These are phyloP conservation scores for Odiellus spinosus DNA, from an alignment of 2,888 invertebrate species.

Conservation along the genomic window DNA sequence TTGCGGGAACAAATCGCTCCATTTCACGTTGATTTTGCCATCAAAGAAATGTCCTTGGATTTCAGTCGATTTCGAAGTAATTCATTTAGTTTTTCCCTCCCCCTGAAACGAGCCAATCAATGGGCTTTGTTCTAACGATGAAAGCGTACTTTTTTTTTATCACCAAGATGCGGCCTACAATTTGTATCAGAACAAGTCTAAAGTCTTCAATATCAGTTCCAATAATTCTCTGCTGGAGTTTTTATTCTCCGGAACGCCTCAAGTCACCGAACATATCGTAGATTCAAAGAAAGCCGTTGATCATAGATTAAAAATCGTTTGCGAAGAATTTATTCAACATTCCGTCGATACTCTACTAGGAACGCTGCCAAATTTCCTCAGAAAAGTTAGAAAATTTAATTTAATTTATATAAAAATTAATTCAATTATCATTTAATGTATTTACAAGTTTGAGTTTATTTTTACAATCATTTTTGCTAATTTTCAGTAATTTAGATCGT, in stretches of 20 bases:
- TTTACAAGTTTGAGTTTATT: no score
- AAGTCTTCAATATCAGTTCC: conserved; percentile 67
- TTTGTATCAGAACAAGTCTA: conserved; percentile 49
- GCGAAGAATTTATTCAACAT: conserved; percentile 71
- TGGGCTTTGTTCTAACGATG: neutral
- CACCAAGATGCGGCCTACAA: conserved; percentile 36
- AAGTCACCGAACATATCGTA: conserved; percentile 74
- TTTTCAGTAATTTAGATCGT: no score
- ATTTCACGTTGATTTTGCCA: conserved; percentile 79
- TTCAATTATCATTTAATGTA: neutral
- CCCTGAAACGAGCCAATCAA: no score
- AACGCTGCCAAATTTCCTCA: conserved; percentile 53
- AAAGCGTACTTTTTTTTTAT: neutral
- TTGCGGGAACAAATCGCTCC: conserved; percentile 95
- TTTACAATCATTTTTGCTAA: no score
- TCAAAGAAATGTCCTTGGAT: conserved; percentile 83
- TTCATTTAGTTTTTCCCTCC: conserved; percentile 4
- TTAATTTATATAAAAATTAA: no score
- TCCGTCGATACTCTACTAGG: conserved; percentile 57
- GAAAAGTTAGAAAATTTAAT: conserved; percentile 41
- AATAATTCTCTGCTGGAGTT: conserved; percentile 90
- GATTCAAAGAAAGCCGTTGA: conserved; percentile 96
- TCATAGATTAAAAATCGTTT: conserved; percentile 69
- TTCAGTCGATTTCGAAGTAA: conserved; percentile 39
- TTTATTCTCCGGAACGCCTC: conserved; percentile 60